A percentile compares a stretch with the other conserved stretches of the same genome.
Conservation (phyloP, 1,140 invertebrate species). For the Anagrus nilaparvatae region DNA sequence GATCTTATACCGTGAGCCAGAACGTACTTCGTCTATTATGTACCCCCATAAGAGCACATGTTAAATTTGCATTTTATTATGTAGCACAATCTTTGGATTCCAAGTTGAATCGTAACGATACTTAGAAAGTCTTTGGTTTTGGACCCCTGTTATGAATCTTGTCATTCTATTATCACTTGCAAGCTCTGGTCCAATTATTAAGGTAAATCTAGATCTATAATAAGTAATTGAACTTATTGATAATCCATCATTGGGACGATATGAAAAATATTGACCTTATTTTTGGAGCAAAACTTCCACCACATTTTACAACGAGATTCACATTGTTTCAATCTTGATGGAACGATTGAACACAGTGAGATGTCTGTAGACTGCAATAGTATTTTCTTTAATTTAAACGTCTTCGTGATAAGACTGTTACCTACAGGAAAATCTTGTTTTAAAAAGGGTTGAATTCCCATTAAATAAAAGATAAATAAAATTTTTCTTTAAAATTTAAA, state of each 20-base stretch:
- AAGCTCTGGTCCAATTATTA: conserved; percentile 13
- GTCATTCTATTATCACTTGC: conserved; percentile 13
- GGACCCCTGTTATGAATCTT: conserved; percentile 20
- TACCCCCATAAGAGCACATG: no score
- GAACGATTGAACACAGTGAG: conserved; percentile 19
- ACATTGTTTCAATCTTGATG: conserved; percentile 23
- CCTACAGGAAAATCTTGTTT: conserved; percentile 21
- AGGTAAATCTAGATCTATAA: conserved; percentile 4
- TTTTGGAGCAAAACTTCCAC: conserved; percentile 20
- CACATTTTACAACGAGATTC: conserved; percentile 20
- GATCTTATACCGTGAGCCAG: no score
- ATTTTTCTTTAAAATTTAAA: conserved; percentile 1
- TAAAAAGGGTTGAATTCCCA: conserved; percentile 14
- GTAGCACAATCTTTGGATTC: conserved; percentile 20
- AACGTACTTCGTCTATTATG: no score
- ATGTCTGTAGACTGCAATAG: conserved; percentile 16
- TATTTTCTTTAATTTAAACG: conserved; percentile 10
- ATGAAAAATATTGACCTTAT: conserved; percentile 10
- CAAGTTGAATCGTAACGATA: conserved; percentile 20
- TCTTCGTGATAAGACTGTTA: conserved; percentile 19
- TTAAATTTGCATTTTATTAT: no score
- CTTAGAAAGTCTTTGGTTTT: conserved; percentile 13
- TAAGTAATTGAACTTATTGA: conserved; percentile 3
- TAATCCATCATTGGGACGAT: neutral
- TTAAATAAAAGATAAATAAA: conserved; percentile 6